These are phyloP conservation scores for Amazona vittata DNA, from an alignment of 2,113 vertebrate genomes.

Conservation along the genomic window DNA sequence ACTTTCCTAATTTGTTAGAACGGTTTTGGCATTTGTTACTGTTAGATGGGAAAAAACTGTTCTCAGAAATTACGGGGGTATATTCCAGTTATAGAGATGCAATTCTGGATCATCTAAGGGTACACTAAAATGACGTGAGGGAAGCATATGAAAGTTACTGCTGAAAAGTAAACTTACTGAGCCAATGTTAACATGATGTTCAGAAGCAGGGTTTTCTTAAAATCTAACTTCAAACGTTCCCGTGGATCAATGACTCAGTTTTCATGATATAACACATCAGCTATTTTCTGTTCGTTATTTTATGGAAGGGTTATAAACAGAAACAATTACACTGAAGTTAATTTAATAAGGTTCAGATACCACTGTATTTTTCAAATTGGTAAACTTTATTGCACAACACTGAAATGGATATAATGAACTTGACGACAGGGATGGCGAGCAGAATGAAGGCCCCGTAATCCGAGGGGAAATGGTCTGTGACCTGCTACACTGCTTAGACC, in stretches of 20 bases:
- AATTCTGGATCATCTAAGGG: background rate
- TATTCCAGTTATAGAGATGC: background rate
- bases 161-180: slow-evolving; percentile 49
- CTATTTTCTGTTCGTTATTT: slow-evolving; percentile 11
- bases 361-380: background rate
- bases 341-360: background rate
- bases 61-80: background rate
- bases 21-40: background rate
- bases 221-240: slow-evolving; percentile 1
- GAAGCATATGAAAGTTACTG: background rate
- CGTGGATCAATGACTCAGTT: background rate
- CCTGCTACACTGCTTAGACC: background rate
- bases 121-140: background rate
- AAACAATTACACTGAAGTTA: background rate
- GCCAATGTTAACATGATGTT: background rate
- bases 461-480: background rate
- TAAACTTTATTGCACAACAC: background rate
- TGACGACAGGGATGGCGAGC: background rate
- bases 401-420: background rate
- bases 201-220: background rate
- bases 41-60: background rate
- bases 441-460: background rate
- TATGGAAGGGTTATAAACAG: background rate
- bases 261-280: background rate
- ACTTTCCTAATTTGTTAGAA: background rate